Percentiles rank a stretch among this genome's conserved stretches.
Evolutionary conservation across 2,888 invertebrate genomes (phyloP).

Genomic region (Acleris sparsana): DNA sequence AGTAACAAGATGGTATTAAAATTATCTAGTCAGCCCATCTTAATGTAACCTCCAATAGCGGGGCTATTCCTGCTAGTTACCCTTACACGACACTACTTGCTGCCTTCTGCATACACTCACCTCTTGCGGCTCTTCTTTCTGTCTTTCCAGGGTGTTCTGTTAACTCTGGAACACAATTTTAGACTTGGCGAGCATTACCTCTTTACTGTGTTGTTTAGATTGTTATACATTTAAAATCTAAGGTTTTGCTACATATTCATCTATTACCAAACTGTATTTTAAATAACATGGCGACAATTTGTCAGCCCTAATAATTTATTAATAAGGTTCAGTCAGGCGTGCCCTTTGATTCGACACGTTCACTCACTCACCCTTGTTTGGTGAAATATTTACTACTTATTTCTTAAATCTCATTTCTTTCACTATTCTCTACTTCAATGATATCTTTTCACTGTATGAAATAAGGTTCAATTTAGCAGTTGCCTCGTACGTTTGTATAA

Average conservation of each 20-base stretch:
- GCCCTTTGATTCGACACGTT: slow-evolving; percentile 6
- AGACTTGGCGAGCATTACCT: too few species aligned
- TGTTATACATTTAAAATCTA: too few species aligned
- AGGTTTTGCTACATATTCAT: not conserved
- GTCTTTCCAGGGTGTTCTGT: too few species aligned
- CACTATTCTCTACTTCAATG: not conserved
- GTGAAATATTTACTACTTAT: not conserved
- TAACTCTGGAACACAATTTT: too few species aligned
- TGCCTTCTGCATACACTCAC: too few species aligned
- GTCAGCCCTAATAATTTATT: slow-evolving; percentile 11
- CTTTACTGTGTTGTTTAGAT: too few species aligned
- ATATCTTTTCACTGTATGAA: not conserved
- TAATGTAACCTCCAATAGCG: too few species aligned
- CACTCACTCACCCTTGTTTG: not conserved
- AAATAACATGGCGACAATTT: not conserved
- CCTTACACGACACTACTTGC: too few species aligned
- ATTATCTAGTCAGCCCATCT: too few species aligned
- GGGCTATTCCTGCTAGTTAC: too few species aligned
- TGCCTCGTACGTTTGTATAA: not conserved
- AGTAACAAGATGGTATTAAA: too few species aligned
- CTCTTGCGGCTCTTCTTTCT: too few species aligned
- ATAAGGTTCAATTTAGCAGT: not conserved
- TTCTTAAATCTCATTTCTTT: not conserved
- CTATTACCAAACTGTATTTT: not conserved
- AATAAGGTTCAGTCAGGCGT: slow-evolving; percentile 13